Conservation (phyloP, 2,888 invertebrate species). For the Eudasyphora cyanicolor region DNA sequence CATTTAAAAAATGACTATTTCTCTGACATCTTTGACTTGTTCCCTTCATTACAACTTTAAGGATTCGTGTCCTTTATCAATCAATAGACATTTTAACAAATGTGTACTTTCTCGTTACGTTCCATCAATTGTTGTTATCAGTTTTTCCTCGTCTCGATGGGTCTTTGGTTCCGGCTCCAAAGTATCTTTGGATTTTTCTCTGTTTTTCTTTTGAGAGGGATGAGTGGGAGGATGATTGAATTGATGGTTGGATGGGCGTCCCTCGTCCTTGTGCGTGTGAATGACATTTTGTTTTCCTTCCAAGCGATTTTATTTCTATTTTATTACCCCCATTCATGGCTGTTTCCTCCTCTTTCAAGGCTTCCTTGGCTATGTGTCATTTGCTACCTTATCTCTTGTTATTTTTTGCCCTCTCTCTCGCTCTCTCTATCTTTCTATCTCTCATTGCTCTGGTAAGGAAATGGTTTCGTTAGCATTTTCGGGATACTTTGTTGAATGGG, state of each 20-base stretch:
- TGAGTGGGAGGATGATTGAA: not conserved
- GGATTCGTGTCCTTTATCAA: constrained; percentile 27
- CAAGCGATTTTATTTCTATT: constrained; percentile 24
- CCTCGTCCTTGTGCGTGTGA: constrained; percentile 11
- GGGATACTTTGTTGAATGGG: not conserved
- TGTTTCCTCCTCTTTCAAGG: not conserved
- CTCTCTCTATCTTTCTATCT: too few relatives aligned
- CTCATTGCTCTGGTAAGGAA: not conserved
- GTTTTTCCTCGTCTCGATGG: not conserved
- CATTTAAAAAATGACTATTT: too few relatives aligned
- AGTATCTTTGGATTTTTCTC: too few relatives aligned
- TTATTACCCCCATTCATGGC: constrained; percentile 6
- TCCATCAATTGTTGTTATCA: constrained; percentile 33
- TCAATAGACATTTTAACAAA: constrained; percentile 48
- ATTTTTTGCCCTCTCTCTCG: not conserved
- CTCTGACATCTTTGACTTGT: not conserved
- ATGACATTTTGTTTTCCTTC: constrained; percentile 24
- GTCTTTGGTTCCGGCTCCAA: not conserved
- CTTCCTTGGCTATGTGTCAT: not conserved
- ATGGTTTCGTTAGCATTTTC: constrained; percentile 13
- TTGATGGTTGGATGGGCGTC: not conserved
- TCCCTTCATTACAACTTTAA: not conserved
- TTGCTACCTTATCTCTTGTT: constrained; percentile 16
- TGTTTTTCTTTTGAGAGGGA: too few relatives aligned
- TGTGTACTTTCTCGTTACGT: constrained; percentile 39